Evolutionary conservation across 2,113 vertebrate genomes (phyloP).

Genomic region (Rhinoptilus africanus): DNA sequence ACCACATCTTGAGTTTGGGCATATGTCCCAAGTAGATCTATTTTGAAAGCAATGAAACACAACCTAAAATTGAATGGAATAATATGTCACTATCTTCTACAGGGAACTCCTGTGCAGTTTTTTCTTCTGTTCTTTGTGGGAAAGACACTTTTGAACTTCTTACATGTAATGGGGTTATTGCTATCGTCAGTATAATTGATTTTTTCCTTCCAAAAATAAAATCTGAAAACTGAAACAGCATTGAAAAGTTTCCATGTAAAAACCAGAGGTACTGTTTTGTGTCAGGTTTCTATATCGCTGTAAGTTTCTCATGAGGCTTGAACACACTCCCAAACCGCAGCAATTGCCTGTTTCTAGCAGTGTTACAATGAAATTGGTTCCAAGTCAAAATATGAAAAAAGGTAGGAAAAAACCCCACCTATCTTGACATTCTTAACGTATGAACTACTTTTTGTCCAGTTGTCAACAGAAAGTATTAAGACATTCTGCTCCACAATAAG

Average conservation of each 20-base stretch:
- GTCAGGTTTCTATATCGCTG: background rate
- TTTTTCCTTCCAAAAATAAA: background rate
- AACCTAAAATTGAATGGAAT: background rate
- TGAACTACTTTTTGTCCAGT: background rate
- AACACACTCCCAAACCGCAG: background rate
- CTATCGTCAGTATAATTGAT: background rate
- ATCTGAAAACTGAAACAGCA: background rate
- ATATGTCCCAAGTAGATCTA: slow-evolving; percentile 2
- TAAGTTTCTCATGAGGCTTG: background rate
- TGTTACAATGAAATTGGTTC: background rate
- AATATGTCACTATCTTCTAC: background rate
- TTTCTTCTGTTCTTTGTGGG: background rate
- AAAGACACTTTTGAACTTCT: background rate
- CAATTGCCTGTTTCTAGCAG: background rate
- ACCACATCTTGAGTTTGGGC: slow-evolving; percentile 46
- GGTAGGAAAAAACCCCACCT: fast-evolving
- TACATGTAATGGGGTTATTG: background rate
- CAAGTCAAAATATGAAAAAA: background rate
- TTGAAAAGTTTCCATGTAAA: background rate
- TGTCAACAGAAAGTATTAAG: background rate
- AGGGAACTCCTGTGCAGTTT: background rate
- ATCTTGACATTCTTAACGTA: background rate
- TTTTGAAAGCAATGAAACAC: slow-evolving; percentile 19
- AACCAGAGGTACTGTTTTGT: background rate
- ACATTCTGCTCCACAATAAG: background rate